Evolutionary conservation across 53 echinoderm and acorn worm species (phyloP).

Genomic region (Zoroaster sp.): DNA sequence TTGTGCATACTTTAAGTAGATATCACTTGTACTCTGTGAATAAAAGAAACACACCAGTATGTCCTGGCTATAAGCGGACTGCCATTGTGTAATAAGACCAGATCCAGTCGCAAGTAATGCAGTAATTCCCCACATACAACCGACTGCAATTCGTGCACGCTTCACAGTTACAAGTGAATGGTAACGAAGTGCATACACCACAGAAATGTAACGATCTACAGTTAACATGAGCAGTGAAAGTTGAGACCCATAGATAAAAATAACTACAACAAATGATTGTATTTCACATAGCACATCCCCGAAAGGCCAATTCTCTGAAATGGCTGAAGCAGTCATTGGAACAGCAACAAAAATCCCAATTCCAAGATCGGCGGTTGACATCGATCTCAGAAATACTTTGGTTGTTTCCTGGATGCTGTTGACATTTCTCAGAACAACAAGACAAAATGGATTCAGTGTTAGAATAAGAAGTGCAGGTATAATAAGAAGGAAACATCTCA

Average conservation of each 20-base stretch:
- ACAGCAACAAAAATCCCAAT: not conserved
- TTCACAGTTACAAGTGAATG: not conserved
- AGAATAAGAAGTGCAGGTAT: not conserved
- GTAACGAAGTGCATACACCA: constrained; percentile 14
- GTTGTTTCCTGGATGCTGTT: constrained; percentile 32
- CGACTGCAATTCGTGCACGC: not conserved
- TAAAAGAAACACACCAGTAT: not conserved
- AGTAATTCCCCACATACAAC: not conserved
- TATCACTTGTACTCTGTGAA: not conserved
- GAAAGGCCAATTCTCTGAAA: not conserved
- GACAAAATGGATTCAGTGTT: not conserved
- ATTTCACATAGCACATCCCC: not conserved
- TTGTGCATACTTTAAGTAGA: not conserved
- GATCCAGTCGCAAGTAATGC: not conserved
- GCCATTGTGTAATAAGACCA: not conserved
- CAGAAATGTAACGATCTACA: constrained; percentile 18
- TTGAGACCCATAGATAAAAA: not conserved
- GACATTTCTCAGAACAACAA: not conserved
- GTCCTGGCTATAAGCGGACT: not conserved
- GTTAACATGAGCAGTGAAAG: constrained; percentile 8
- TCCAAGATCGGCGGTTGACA: constrained; percentile 1
- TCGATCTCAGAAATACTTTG: constrained; percentile 2
- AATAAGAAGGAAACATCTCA: not conserved
- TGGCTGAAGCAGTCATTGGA: not conserved
- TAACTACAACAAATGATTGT: not conserved